Evolutionary conservation across 2,113 vertebrate genomes (phyloP).

Genomic region (Phaethornis superciliosus): DNA sequence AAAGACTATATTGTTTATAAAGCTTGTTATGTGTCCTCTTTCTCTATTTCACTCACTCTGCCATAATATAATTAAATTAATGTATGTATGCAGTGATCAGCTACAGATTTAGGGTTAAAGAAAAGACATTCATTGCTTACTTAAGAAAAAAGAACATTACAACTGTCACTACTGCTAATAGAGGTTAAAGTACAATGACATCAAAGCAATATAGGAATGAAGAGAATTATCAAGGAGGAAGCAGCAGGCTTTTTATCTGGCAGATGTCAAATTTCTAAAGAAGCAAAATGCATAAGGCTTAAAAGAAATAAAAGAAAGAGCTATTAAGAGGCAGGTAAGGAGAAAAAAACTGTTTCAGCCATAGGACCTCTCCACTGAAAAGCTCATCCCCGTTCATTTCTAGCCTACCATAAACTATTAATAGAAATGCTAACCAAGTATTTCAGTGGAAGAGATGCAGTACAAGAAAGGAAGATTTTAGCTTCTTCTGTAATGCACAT

Average conservation of each 20-base stretch:
- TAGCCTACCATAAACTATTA: neutral
- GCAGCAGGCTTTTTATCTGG: neutral
- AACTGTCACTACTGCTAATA: neutral
- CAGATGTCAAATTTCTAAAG: neutral
- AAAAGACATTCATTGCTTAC: neutral
- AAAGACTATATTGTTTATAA: neutral
- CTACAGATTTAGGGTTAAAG: neutral
- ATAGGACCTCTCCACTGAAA: neutral
- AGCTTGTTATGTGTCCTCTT: neutral
- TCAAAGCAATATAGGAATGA: neutral
- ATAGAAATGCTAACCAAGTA: neutral
- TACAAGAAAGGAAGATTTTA: neutral
- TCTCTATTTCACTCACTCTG: neutral
- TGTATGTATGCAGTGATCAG: neutral
- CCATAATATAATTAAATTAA: constrained; percentile 20
- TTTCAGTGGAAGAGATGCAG: neutral
- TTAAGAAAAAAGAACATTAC: neutral
- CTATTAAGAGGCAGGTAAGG: neutral
- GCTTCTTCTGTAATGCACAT: neutral
- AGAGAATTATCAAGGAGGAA: neutral
- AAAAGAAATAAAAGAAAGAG: neutral
- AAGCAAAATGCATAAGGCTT: neutral
- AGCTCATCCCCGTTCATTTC: neutral
- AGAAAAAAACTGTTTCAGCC: neutral
- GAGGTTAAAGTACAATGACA: neutral